Base-by-base conservation (phyloP, 2,797 vertebrate species). In the Dendrocincla fuliginosa region DNA sequence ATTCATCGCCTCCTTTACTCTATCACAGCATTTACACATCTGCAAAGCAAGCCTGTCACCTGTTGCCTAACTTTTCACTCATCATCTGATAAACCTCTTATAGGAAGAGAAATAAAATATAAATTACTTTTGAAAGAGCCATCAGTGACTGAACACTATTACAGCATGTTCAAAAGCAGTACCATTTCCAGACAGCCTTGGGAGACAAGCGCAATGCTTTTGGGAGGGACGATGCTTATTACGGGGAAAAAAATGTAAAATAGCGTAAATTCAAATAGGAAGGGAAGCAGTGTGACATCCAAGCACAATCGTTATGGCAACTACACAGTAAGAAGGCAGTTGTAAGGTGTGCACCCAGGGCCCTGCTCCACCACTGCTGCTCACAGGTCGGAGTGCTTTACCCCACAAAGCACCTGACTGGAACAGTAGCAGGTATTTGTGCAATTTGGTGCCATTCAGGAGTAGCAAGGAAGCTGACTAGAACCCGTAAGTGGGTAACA, bases 301-400 rank as follows among this genome's bases (percentile, higher is more conserved):
- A 25, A 96, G 84, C 81, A 95, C 81, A 91, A 97, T 61, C 95
- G 97, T 97, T 98, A 98, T 85, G 95, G 97, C 95, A 97, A 97
- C 97, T 97, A 59, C 13, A 50, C 64, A 78, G 92, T 35, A 63
- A 90, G 89, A 85, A 84, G n/a, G 92, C 78, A 68, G 52, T 47
- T 82, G 87, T 85, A 95, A 95, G 92, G 79, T n/a, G 20, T 70
- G 87, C 53, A 84, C 20, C 57, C 63, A 70, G 76, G 33, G 67
- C 42, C 46, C 83, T 71, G 19, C 55, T 46, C 52, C 11, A 7
- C 30, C 39, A 6, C 46, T 30, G 16, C 61, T 67, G 28, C 84
- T 73, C 30, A 39, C 2, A 13, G 32, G 17, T 42, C 11, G 25
- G 37, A 74, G 60, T 7, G 53, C 68, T 59, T 52, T 44, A 68